A percentile compares a stretch with the other conserved stretches of the same genome.
phyloP scores from a whole-genome alignment of 1,140 invertebrate species.

The Dryas iulia region DNA sequence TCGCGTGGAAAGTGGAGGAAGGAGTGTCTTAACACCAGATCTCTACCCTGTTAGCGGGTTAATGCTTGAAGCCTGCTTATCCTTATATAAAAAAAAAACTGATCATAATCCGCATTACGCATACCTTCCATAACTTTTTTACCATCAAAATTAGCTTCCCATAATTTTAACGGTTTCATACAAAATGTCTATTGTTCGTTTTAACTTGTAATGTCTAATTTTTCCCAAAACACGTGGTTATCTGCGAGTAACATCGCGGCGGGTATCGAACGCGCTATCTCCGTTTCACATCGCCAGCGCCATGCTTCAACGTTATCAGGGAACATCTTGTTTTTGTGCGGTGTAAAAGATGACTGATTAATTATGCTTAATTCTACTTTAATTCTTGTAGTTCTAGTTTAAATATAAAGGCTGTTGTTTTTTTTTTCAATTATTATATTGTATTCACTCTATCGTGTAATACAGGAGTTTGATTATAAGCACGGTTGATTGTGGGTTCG shows the following conservation, averaged over 20 bases:
- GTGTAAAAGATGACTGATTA: conserved; percentile 43
- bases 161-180: conserved; percentile 15
- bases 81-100: no score
- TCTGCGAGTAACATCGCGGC: conserved; percentile 53
- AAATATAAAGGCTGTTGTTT: neutral
- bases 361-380: conserved; percentile 1
- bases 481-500: no score
- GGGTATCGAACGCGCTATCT: conserved; percentile 62
- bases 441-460: no score
- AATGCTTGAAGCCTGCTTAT: no score
- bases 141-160: neutral
- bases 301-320: conserved; percentile 55
- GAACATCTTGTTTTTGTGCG: conserved; percentile 51
- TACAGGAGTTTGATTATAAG: no score
- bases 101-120: no score
- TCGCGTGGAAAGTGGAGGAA: no score
- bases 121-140: no score
- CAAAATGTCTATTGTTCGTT: conserved; percentile 46
- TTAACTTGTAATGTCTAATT: conserved; percentile 42
- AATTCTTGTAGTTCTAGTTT: neutral
- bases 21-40: no score
- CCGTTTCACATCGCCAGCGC: conserved; percentile 47
- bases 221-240: conserved; percentile 57
- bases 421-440: neutral
- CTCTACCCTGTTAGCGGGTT: no score